These are phyloP conservation scores for Acipenser transmontanus DNA, from an alignment of 2,797 vertebrate species.

Conservation along the genomic window DNA sequence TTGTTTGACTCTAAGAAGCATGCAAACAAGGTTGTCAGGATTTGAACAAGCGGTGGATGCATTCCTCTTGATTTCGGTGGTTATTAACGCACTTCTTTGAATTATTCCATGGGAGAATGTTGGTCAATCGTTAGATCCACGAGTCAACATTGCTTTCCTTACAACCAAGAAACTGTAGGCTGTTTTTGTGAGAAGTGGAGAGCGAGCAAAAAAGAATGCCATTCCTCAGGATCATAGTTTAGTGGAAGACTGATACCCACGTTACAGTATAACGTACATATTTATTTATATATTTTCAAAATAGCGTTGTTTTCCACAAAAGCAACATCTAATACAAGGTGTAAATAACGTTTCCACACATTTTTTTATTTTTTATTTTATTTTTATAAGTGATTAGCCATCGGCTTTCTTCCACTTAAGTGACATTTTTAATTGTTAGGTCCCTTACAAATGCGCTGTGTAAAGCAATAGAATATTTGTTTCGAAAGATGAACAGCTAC, in stretches of 20 bases:
- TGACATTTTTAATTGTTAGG: neutral
- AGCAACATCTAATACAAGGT: slow-evolving; percentile 23
- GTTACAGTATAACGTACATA: slow-evolving; percentile 21
- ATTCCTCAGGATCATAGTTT: slow-evolving; percentile 52
- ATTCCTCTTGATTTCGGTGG: slow-evolving; percentile 84
- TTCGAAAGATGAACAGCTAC: slow-evolving; percentile 38
- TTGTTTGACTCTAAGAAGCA: slow-evolving; percentile 82
- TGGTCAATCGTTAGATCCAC: slow-evolving; percentile 56
- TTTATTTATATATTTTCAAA: slow-evolving; percentile 29
- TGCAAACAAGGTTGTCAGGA: slow-evolving; percentile 86
- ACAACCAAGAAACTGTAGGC: slow-evolving; percentile 35
- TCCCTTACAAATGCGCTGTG: slow-evolving; percentile 17
- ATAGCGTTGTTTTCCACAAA: slow-evolving; percentile 9
- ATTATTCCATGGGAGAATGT: slow-evolving; percentile 55
- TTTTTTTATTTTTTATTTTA: too few species aligned
- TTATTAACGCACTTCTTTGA: slow-evolving; percentile 59
- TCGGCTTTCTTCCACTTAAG: slow-evolving; percentile 5
- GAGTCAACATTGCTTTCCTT: slow-evolving; percentile 36
- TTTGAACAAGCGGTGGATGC: slow-evolving; percentile 81
- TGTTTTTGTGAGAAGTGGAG: slow-evolving; percentile 40
- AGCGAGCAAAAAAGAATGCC: slow-evolving; percentile 45
- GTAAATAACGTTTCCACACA: slow-evolving; percentile 27
- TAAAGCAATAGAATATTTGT: slow-evolving; percentile 29
- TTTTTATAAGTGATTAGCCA: slow-evolving; percentile 10
- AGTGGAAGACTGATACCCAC: slow-evolving; percentile 38